These are phyloP conservation scores for Phylloscopus collybita DNA, from an alignment of 2,797 vertebrate genomes.

Conservation along the genomic window DNA sequence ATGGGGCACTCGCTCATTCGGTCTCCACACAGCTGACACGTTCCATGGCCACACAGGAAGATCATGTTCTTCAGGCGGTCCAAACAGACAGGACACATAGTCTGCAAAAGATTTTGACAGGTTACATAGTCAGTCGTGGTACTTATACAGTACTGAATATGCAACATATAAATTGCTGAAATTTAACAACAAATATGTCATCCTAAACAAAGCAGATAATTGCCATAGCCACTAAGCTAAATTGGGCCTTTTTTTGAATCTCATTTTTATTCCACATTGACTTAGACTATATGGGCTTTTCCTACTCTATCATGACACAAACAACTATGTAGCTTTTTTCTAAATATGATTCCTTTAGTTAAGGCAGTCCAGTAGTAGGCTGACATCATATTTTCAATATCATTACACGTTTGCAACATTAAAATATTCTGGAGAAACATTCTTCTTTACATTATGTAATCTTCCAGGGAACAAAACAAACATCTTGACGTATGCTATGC, in stretches of 20 bases:
- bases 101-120: slow-evolving; percentile 79
- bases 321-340: not conserved
- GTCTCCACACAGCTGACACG: slow-evolving; percentile 97
- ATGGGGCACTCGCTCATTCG: slow-evolving; percentile 99
- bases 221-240: not conserved
- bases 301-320: not conserved
- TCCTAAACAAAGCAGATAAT: not conserved
- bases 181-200: not conserved
- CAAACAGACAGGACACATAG: slow-evolving; percentile 98
- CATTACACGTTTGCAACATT: not conserved
- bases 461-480: not conserved
- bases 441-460: not conserved
- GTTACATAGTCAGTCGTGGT: not conserved
- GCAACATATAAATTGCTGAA: not conserved
- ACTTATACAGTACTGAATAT: not conserved
- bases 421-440: not conserved
- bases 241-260: not conserved
- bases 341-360: not conserved
- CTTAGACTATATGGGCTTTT: not conserved
- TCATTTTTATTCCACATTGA: not conserved
- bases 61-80: slow-evolving; percentile 99
- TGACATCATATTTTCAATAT: not conserved
- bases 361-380: not conserved
- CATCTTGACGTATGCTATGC: not conserved
- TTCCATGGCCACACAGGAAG: slow-evolving; percentile 98